Conservation (phyloP, 2,888 invertebrate species). For the Spatulosminthurus flaviceps region DNA sequence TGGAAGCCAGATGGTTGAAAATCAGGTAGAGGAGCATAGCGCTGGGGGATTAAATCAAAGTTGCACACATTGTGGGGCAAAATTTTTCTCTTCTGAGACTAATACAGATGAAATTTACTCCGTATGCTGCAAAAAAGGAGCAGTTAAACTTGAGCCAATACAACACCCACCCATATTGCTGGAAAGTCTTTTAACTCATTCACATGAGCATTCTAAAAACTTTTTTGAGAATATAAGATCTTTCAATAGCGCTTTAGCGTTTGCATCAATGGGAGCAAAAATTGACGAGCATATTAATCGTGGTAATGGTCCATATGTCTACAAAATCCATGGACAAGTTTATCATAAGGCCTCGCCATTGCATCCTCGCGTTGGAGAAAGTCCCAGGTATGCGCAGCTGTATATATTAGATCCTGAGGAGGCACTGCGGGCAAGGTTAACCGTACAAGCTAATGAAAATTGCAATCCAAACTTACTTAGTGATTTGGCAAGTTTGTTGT, state of each 20-base stretch:
- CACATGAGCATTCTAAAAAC: not conserved
- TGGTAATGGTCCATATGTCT: not conserved
- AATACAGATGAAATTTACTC: not conserved
- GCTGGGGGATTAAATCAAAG: too few relatives aligned
- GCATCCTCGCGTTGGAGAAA: not conserved
- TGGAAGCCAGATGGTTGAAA: too few relatives aligned
- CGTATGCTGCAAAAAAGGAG: conserved; percentile 10
- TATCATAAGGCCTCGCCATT: not conserved
- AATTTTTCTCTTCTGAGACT: too few relatives aligned
- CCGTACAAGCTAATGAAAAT: not conserved
- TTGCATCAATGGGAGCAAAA: conserved; percentile 3
- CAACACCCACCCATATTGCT: not conserved
- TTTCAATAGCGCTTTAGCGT: not conserved
- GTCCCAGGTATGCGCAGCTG: conserved; percentile 14
- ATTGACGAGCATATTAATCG: not conserved
- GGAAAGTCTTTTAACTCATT: not conserved
- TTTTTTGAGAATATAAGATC: not conserved
- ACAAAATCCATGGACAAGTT: not conserved
- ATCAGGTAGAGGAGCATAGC: too few relatives aligned
- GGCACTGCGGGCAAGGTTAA: not conserved
- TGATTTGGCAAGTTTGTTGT: not conserved
- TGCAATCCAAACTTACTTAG: not conserved
- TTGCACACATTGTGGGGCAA: too few relatives aligned
- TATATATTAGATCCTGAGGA: not conserved
- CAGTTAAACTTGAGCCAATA: not conserved